A percentile compares a stretch with the other conserved stretches of the same genome.
phyloP scores from a whole-genome alignment of 2,888 invertebrate species.

The Spodoptera littoralis region DNA sequence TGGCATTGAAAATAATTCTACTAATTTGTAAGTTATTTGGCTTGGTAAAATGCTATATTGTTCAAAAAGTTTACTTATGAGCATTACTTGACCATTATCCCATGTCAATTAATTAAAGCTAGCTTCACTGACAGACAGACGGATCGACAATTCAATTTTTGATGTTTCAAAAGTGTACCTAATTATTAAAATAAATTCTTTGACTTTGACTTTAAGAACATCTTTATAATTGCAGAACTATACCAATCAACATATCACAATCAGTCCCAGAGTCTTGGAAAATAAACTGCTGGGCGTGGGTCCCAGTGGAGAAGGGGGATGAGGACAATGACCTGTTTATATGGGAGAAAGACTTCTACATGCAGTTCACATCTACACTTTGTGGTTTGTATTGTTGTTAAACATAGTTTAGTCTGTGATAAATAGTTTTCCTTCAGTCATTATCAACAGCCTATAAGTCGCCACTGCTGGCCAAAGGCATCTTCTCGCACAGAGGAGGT shows the following conservation, averaged over 20 bases:
- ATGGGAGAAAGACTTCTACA: constrained; percentile 89
- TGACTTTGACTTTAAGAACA: background rate
- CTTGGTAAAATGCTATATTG: too few relatives aligned
- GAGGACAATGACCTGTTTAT: constrained; percentile 80
- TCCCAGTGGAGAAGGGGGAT: constrained; percentile 56
- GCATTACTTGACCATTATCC: too few relatives aligned
- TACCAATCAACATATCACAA: constrained; percentile 61
- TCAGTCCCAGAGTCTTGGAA: constrained; percentile 63
- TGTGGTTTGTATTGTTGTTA: constrained; percentile 67
- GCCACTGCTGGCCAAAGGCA: too few relatives aligned
- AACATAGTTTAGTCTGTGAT: background rate
- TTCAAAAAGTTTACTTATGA: too few relatives aligned
- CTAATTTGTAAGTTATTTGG: constrained; percentile 71
- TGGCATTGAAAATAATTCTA: constrained; percentile 64
- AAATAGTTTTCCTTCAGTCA: too few relatives aligned
- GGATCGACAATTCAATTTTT: too few relatives aligned
- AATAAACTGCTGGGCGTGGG: constrained; percentile 70
- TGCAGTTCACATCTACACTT: constrained; percentile 86
- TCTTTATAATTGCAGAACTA: constrained; percentile 57
- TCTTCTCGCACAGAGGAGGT: too few relatives aligned
- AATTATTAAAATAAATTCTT: too few relatives aligned
- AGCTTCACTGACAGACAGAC: too few relatives aligned
- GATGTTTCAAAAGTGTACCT: too few relatives aligned
- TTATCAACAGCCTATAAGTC: too few relatives aligned
- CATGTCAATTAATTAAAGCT: too few relatives aligned